These are phyloP conservation scores for Junonia oenone DNA, from an alignment of 2,888 invertebrate species.

Conservation along the genomic window DNA sequence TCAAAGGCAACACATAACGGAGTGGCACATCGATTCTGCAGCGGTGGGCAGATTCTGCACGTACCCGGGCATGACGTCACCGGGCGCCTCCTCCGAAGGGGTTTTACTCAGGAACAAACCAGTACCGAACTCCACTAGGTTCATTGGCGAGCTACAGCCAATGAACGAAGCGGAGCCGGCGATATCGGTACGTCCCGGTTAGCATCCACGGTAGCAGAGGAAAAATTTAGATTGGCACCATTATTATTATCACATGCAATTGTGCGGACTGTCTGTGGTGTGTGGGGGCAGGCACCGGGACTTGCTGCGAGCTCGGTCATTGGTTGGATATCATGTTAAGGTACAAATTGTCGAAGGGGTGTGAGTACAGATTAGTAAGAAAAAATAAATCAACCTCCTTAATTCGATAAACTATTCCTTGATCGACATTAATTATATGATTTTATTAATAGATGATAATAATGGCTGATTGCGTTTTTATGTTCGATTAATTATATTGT, in stretches of 20 bases:
- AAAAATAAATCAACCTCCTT: background rate
- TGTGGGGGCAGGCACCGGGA: slow-evolving; percentile 12
- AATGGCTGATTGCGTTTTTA: background rate
- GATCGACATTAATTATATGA: background rate
- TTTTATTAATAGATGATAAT: background rate
- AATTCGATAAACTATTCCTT: background rate
- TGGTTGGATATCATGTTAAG: background rate
- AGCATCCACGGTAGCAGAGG: slow-evolving; percentile 74
- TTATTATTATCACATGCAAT: slow-evolving; percentile 39
- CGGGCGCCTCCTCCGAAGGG: slow-evolving; percentile 92
- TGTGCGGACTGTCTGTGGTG: slow-evolving; percentile 5
- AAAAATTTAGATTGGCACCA: slow-evolving; percentile 60
- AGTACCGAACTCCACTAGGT: slow-evolving; percentile 97
- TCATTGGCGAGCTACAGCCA: slow-evolving; percentile 89
- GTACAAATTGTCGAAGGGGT: background rate
- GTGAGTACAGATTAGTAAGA: background rate
- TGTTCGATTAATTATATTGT: background rate
- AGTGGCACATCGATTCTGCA: slow-evolving; percentile 57
- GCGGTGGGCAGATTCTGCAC: slow-evolving; percentile 69
- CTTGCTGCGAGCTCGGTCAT: background rate
- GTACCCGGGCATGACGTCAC: slow-evolving; percentile 83
- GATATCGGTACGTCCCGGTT: slow-evolving; percentile 50
- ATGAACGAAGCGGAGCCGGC: slow-evolving; percentile 51
- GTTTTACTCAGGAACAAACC: slow-evolving; percentile 95
- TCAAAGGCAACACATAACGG: slow-evolving; percentile 56